phyloP scores from a whole-genome alignment of 2,113 vertebrate genomes.

The Plecturocebus donacophilus region DNA sequence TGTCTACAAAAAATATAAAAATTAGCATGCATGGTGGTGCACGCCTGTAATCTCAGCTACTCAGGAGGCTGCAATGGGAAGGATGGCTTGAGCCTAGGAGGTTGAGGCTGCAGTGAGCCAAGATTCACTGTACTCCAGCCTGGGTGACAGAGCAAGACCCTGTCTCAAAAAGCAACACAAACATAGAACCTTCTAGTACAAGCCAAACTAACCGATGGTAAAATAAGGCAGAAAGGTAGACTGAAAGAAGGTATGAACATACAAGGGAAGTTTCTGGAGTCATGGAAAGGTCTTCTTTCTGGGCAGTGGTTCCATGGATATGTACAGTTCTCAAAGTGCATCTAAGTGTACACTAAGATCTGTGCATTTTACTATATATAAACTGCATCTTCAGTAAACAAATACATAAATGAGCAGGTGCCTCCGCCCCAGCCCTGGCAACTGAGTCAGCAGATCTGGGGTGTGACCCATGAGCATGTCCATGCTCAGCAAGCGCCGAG shows the following conservation, averaged over 20 bases:
- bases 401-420: no score
- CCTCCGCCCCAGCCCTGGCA: not conserved
- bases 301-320: not conserved
- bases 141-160: no score
- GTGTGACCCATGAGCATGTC: not conserved
- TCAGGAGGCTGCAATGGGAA: no score
- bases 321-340: not conserved
- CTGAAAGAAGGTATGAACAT: fast-evolving
- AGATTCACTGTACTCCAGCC: no score
- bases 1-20: no score
- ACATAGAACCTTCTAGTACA: not conserved
- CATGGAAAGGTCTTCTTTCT: not conserved
- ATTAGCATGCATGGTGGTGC: fast-evolving
- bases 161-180: no score
- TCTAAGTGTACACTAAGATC: fast-evolving
- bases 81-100: no score
- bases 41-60: no score
- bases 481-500: not conserved
- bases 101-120: no score
- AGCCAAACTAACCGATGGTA: fast-evolving
- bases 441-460: not conserved
- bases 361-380: not conserved
- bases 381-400: not conserved
- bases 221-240: not conserved
- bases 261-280: not conserved